These are phyloP conservation scores for Caloenas nicobarica DNA, from an alignment of 2,113 vertebrate genomes.

Conservation along the genomic window DNA sequence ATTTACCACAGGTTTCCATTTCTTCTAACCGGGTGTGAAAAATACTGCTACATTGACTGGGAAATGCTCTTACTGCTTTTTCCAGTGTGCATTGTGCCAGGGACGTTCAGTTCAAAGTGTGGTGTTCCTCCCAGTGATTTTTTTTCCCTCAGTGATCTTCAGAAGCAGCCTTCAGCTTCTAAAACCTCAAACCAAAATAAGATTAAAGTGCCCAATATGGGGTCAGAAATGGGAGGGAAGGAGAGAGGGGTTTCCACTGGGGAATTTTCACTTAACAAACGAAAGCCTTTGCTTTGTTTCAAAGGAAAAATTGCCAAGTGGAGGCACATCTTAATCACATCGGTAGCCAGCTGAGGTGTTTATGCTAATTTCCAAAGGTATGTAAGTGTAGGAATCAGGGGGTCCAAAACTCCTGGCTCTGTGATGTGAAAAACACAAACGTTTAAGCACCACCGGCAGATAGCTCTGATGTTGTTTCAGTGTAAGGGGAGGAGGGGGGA, in stretches of 20 bases:
- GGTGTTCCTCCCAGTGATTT: slow-evolving; percentile 61
- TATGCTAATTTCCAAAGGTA: slow-evolving; percentile 57
- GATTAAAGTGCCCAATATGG: slow-evolving; percentile 67
- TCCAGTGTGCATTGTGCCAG: slow-evolving; percentile 16
- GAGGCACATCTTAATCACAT: slow-evolving; percentile 46
- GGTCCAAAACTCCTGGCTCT: slow-evolving; percentile 47
- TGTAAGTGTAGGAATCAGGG: slow-evolving; percentile 28
- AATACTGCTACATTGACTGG: slow-evolving; percentile 26
- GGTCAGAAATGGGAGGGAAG: slow-evolving; percentile 46
- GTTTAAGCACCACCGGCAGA: neutral
- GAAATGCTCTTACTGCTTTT: slow-evolving; percentile 29
- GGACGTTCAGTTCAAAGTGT: slow-evolving; percentile 30
- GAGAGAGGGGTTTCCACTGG: neutral
- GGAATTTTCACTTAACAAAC: slow-evolving; percentile 60
- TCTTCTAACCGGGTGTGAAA: slow-evolving; percentile 40
- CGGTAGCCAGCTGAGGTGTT: slow-evolving; percentile 50
- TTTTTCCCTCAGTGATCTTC: slow-evolving; percentile 62
- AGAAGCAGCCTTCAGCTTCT: slow-evolving; percentile 56
- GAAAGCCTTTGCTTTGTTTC: slow-evolving; percentile 60
- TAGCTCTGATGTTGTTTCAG: slow-evolving; percentile 30
- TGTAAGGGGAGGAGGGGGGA: neutral
- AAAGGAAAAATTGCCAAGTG: slow-evolving; percentile 48
- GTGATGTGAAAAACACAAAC: slow-evolving; percentile 30
- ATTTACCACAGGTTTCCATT: slow-evolving; percentile 55
- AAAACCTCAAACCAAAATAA: slow-evolving; percentile 63